Conservation (phyloP, 2,888 invertebrate species). For the Sericinus montela region DNA sequence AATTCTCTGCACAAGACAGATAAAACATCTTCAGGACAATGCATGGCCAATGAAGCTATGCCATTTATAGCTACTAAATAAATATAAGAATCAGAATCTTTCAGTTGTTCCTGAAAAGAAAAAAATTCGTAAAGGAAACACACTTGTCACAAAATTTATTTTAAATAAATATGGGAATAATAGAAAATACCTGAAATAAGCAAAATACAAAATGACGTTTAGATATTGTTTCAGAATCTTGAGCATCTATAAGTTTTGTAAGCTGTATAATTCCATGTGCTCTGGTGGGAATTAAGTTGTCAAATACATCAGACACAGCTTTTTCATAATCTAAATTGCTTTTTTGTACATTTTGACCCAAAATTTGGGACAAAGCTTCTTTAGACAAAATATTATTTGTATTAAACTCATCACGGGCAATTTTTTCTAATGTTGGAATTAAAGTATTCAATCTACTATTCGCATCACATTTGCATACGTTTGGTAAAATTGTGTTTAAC, state of each 20-base stretch:
- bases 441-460: constrained; percentile 43
- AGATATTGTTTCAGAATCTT: constrained; percentile 81
- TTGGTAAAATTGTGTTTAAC: constrained; percentile 58
- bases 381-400: constrained; percentile 51
- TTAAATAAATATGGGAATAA: constrained; percentile 26
- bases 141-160: no score
- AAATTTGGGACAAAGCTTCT: constrained; percentile 52
- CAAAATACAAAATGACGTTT: constrained; percentile 84
- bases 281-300: constrained; percentile 86
- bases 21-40: constrained; percentile 84
- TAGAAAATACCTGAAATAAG: constrained; percentile 83
- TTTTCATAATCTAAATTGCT: constrained; percentile 71
- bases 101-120: constrained; percentile 82
- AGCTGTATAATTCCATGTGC: constrained; percentile 89
- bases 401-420: constrained; percentile 36
- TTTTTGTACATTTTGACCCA: constrained; percentile 32
- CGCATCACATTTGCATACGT: constrained; percentile 35
- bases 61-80: constrained; percentile 89
- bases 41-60: constrained; percentile 82
- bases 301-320: constrained; percentile 83
- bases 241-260: constrained; percentile 83
- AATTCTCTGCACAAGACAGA: constrained; percentile 84
- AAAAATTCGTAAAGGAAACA: no score
- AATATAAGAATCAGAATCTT: constrained; percentile 89
- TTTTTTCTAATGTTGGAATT: constrained; percentile 43